Evolutionary conservation across 2,797 vertebrate genomes (phyloP).

Genomic region (Rhinichthys osculus): DNA sequence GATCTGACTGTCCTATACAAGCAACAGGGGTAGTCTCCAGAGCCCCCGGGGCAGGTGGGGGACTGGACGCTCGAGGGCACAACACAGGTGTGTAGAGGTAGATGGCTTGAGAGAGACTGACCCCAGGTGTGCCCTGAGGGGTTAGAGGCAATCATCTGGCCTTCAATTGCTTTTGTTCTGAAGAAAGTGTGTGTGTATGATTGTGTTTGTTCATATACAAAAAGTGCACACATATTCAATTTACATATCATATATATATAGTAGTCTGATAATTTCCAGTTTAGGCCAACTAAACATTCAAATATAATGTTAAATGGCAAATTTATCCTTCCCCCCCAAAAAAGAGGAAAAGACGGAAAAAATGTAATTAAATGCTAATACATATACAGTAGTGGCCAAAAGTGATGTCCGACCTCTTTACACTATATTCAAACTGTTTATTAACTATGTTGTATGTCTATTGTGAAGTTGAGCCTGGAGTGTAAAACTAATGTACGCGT

Average conservation of each 20-base stretch:
- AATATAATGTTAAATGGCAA: not conserved
- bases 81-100: not conserved
- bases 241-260: too few species aligned
- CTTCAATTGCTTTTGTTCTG: not conserved
- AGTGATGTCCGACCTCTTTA: not conserved
- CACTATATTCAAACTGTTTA: not conserved
- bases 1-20: not conserved
- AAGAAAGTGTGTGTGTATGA: not conserved
- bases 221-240: not conserved
- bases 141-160: not conserved
- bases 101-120: slow-evolving; percentile 6
- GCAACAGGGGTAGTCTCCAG: not conserved
- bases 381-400: too few species aligned
- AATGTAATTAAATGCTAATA: too few species aligned
- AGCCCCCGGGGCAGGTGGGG: not conserved
- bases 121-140: not conserved
- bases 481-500: not conserved
- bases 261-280: not conserved
- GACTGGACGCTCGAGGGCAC: not conserved
- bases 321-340: not conserved
- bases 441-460: too few species aligned
- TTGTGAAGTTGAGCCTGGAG: not conserved
- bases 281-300: not conserved
- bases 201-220: slow-evolving; percentile 11
- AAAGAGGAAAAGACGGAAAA: too few species aligned